Evolutionary conservation across 2,797 vertebrate genomes (phyloP), one percentile per base, ranked within the genome.

Genomic region (Petrocephalus sullivani): DNA sequence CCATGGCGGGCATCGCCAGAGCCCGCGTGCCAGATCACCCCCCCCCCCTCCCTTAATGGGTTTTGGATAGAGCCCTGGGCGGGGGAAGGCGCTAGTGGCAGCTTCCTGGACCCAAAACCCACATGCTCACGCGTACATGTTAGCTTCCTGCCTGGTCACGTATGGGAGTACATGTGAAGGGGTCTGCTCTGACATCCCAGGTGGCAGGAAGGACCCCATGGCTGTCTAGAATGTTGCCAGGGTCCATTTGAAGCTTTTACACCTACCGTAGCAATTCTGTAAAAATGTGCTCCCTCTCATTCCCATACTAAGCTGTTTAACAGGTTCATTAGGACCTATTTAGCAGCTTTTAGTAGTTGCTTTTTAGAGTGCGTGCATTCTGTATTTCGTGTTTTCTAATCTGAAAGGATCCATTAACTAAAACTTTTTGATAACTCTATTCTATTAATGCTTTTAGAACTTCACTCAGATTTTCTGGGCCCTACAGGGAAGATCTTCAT

Each of bases 21-120:
- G n/a, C n/a, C n/a, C n/a, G n/a, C n/a, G n/a, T n/a, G n/a, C n/a
- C n/a, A n/a, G n/a, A n/a, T n/a, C n/a, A n/a, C n/a, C n/a, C n/a
- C 87, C 92, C 92, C 93, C 93, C 91, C 87, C 92, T 93, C 93
- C 92, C 91, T 91, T 21, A 83, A 86, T 90, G 92, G 92, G 92
- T 87, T 89, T 92, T 90, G 92, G 90, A 93, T 91, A 83, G 92
- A 90, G 85, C 87, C 88, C 87, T 23, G 56, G 6, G 58, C 14
- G 64, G 28, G 87, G 41, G 33, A 78, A 49, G 28, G 71, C 85
- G 91, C 60, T 86, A 60, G 54, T n/a, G 56, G 84, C 54, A 86
- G 84, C 53, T 60, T 86, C 53, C 84, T 86, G 84, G n/a, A 78
- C 84, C 33, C 54, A 86, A 58, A 57, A 33, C 56, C 9, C 53